Evolutionary conservation across 2,888 invertebrate species (phyloP), one percentile per base, ranked within the genome.

Genomic region (Ethmia dodecea): DNA sequence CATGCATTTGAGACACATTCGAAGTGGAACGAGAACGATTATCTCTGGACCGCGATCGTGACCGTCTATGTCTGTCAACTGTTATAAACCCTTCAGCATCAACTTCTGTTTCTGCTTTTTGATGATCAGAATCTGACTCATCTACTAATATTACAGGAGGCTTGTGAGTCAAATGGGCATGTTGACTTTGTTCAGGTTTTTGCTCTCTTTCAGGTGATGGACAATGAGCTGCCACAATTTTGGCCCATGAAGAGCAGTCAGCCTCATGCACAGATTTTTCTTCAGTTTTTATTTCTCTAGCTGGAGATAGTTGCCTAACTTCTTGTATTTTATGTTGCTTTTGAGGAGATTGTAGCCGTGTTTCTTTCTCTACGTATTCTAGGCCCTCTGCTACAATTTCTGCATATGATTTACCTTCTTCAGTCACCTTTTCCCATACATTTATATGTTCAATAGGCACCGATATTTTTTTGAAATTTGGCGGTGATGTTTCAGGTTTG

Each of bases 401-500:
- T 12, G 93, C 93, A 55, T 93, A 93, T 0, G 92, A 91, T 69
- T 91, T 92, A 0, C 88, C 89, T 43, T 90, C 91, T 25, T 84
- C 77, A 31, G 76, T 64, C 22, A 78, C 47, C 54, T 76, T 80
- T n/a, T 66, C 60, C 89, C 89, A 89, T 13, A 88, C 76, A 55
- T 87, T 88, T 11, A 60, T 37, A 27, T 60, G 49, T 31, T 62
- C 58, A 13, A 38, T 20, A 29, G 28, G 20, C 14, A 14, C 28
- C 33, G 39, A 18, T 24, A 20, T 26, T 35, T 47, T 45, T 20
- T 38, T 9, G 22, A 29, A 22, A n/a, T n/a, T n/a, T 32, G 16
- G 15, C 10, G 27, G 13, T 14, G 29, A 11, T 28, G 43, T 13
- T 41, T 60, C 58, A 11, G 38, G 4, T 9, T 36, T 13, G 34